phyloP scores from a whole-genome alignment of 2,113 vertebrate species.

The Gopherus evgoodei region DNA sequence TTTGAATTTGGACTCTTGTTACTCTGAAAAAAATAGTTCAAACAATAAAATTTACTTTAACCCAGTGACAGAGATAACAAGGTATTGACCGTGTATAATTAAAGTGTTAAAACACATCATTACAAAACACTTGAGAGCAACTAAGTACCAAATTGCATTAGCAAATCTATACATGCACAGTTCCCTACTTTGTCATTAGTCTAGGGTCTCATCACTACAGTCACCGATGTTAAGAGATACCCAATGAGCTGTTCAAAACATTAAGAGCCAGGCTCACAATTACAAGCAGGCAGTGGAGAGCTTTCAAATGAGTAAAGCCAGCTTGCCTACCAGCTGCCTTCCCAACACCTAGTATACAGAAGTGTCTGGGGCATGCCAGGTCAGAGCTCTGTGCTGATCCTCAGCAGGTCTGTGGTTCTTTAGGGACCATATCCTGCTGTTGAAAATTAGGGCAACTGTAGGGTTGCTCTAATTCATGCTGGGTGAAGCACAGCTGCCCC shows the following conservation, averaged over 20 bases:
- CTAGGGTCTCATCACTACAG: background rate
- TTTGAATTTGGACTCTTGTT: background rate
- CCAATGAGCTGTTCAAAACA: background rate
- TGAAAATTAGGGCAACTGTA: background rate
- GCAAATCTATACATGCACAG: background rate
- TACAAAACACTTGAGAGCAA: background rate
- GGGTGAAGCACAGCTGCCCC: background rate
- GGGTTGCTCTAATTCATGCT: background rate
- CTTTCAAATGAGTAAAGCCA: background rate
- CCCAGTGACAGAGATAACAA: background rate
- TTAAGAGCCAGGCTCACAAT: background rate
- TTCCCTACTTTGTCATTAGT: background rate
- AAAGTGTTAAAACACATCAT: background rate
- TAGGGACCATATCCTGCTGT: background rate
- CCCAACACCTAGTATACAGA: background rate
- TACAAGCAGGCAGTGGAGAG: background rate
- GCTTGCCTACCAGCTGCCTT: background rate
- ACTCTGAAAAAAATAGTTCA: background rate
- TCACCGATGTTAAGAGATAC: background rate
- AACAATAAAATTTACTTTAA: rapidly evolving
- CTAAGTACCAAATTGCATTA: background rate
- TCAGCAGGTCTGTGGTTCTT: background rate
- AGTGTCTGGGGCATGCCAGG: rapidly evolving
- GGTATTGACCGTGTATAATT: background rate
- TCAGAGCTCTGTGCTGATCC: rapidly evolving